Evolutionary conservation across 2,888 invertebrate species (phyloP).

Genomic region (Microctonus hyperodae): DNA sequence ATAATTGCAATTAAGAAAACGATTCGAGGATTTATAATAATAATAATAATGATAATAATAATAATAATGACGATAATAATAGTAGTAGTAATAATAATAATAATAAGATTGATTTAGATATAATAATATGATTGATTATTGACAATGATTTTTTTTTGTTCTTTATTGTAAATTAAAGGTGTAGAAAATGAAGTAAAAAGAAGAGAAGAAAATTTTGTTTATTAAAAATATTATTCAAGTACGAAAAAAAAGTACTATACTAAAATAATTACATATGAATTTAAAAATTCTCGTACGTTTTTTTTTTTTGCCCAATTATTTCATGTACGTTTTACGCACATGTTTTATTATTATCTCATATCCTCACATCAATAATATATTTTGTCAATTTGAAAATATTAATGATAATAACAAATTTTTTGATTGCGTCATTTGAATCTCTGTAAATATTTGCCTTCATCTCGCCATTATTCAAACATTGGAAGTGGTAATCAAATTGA

Average conservation of each 20-base stretch:
- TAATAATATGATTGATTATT: not conserved
- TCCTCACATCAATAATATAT: not conserved
- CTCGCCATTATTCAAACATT: not conserved
- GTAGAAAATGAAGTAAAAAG: not conserved
- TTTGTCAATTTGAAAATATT: not conserved
- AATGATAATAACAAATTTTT: too few species aligned
- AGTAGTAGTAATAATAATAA: not conserved
- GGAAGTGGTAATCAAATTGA: not conserved
- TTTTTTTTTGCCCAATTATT: not conserved
- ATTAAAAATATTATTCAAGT: not conserved
- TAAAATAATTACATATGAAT: not conserved
- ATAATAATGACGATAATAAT: conserved; percentile 11
- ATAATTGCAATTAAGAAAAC: conserved; percentile 13
- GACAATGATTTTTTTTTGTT: not conserved
- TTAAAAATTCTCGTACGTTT: not conserved
- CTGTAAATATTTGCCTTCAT: conserved; percentile 2
- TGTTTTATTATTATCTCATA: not conserved
- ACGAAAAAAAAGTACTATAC: conserved; percentile 9
- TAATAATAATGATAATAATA: conserved; percentile 7
- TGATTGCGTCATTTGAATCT: not conserved
- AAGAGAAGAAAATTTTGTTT: not conserved
- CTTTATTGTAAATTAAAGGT: conserved; percentile 16
- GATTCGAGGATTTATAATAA: conserved; percentile 13
- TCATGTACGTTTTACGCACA: not conserved
- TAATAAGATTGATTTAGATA: too few species aligned